Conservation (phyloP, 1,140 invertebrate species). For the Pissodes strobi region DNA sequence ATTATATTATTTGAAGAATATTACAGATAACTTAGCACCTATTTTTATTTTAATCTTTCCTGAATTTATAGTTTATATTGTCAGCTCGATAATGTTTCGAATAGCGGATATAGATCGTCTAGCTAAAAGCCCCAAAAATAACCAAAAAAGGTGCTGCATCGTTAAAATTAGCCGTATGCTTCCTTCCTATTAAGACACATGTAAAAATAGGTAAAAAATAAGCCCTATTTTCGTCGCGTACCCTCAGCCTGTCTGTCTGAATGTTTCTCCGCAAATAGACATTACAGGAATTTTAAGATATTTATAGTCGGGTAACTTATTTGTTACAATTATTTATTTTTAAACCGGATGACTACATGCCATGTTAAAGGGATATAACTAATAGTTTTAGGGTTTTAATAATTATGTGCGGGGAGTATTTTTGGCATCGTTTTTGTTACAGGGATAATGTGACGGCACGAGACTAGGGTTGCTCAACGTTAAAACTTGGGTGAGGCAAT, state of each 20-base stretch:
- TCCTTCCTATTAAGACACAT: slow-evolving; percentile 26
- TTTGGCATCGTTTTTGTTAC: too few species aligned
- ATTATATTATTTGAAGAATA: too few species aligned
- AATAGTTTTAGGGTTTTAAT: slow-evolving; percentile 14
- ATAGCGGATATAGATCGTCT: slow-evolving; percentile 1
- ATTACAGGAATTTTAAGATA: slow-evolving; percentile 25
- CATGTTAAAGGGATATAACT: slow-evolving; percentile 20
- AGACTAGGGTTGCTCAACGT: too few species aligned
- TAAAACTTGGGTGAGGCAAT: too few species aligned
- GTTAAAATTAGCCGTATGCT: slow-evolving; percentile 24
- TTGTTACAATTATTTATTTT: slow-evolving; percentile 32
- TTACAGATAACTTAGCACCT: too few species aligned
- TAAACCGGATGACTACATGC: slow-evolving; percentile 11
- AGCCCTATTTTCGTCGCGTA: slow-evolving; percentile 15
- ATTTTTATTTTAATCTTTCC: too few species aligned
- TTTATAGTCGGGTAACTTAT: slow-evolving; percentile 25
- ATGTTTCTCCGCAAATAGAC: slow-evolving; percentile 29
- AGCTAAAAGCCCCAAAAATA: slow-evolving; percentile 2
- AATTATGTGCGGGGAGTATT: too few species aligned
- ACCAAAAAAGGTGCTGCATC: slow-evolving; percentile 9
- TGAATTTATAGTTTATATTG: too few species aligned
- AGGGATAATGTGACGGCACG: too few species aligned
- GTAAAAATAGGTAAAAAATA: slow-evolving; percentile 30
- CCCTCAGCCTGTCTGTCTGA: slow-evolving; percentile 20
- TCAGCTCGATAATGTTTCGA: neutral